phyloP scores from a whole-genome alignment of 2,113 vertebrate genomes.

The Myocastor coypus region DNA sequence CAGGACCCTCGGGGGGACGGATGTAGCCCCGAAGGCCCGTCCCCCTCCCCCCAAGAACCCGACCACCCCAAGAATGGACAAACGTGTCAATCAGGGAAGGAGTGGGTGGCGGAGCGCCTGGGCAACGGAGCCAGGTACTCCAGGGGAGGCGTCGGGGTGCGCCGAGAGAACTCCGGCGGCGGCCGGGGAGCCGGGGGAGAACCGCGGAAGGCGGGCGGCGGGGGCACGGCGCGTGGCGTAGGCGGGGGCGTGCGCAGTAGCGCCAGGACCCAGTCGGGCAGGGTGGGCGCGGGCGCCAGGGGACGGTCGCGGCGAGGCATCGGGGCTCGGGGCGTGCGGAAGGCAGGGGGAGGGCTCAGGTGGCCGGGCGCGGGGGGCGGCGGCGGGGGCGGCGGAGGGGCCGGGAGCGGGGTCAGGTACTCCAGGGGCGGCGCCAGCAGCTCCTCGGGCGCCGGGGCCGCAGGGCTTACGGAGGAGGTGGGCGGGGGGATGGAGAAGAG shows the following conservation, averaged over 20 bases:
- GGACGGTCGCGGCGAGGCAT: conserved; percentile 47
- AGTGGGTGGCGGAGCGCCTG: conserved; percentile 55
- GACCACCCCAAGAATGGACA: not conserved
- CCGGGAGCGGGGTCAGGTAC: conserved; percentile 80
- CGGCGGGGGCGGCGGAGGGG: conserved; percentile 82
- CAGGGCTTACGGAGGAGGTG: conserved; percentile 81
- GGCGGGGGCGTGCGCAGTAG: conserved; percentile 73
- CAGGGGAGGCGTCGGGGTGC: conserved; percentile 58
- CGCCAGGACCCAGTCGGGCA: conserved; percentile 73
- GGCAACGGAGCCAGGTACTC: conserved; percentile 77
- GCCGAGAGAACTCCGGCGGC: conserved; percentile 48
- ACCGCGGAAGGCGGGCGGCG: conserved; percentile 72
- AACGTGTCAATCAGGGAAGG: conserved; percentile 64
- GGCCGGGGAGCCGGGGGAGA: conserved; percentile 43
- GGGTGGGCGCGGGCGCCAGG: conserved; percentile 74
- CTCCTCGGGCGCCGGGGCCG: conserved; percentile 85
- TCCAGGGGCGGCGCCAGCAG: conserved; percentile 84
- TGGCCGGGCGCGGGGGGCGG: conserved; percentile 70
- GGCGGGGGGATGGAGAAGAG: conserved; percentile 95
- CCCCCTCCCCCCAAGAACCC: conserved; percentile 64
- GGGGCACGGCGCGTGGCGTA: conserved; percentile 66
- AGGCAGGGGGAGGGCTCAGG: conserved; percentile 59
- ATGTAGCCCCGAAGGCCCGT: conserved; percentile 77
- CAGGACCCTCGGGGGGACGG: conserved; percentile 60
- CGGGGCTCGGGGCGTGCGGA: conserved; percentile 53